These are phyloP conservation scores for Lontra canadensis DNA, from an alignment of 2,113 vertebrate species.

Conservation along the genomic window DNA sequence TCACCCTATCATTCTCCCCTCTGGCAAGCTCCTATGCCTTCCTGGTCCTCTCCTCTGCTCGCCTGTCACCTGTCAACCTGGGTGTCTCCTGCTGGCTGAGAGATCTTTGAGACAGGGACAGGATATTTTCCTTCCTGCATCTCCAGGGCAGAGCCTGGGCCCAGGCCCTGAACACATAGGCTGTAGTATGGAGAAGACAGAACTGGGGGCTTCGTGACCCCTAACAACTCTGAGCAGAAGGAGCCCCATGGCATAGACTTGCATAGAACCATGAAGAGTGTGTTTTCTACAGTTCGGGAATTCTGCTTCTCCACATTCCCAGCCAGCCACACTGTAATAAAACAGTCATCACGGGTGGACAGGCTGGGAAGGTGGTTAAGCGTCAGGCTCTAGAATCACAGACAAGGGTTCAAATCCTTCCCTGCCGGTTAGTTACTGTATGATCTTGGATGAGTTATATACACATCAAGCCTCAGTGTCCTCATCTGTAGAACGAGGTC, in stretches of 20 bases:
- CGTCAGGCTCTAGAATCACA: background rate
- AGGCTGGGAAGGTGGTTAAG: fast-evolving
- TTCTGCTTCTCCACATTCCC: background rate
- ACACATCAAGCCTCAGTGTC: background rate
- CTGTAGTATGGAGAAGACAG: background rate
- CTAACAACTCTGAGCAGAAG: background rate
- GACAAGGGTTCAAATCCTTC: background rate
- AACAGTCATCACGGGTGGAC: fast-evolving
- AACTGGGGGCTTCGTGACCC: background rate
- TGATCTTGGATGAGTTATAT: background rate
- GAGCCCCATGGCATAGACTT: background rate
- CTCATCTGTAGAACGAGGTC: background rate
- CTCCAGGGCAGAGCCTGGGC: background rate
- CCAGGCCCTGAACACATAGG: background rate
- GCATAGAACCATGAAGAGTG: background rate
- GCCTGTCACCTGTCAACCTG: background rate
- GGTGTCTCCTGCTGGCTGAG: background rate
- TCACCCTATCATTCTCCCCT: background rate
- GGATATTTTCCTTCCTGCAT: background rate
- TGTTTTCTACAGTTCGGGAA: fast-evolving
- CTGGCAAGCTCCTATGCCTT: background rate
- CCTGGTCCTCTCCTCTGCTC: background rate
- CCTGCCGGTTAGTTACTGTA: background rate
- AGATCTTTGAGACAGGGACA: background rate
- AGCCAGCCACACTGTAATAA: background rate